Evolutionary conservation across 2,888 invertebrate genomes (phyloP).

Genomic region (Autographa gamma): DNA sequence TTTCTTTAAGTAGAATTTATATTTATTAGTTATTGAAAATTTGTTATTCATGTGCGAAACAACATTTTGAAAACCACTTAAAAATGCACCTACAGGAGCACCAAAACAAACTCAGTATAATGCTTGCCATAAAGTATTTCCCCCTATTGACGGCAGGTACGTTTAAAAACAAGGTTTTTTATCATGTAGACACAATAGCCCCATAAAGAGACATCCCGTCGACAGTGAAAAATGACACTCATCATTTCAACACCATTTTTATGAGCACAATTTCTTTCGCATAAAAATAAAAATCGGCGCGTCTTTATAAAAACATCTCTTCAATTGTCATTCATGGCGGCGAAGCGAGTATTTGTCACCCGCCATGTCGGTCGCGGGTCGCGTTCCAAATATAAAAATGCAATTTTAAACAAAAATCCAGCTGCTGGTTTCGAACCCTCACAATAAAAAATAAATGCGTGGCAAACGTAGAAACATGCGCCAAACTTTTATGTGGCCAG

Average conservation of each 20-base stretch:
- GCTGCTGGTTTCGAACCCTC: conserved; percentile 80
- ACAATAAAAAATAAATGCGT: conserved; percentile 85
- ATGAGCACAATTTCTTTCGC: conserved; percentile 87
- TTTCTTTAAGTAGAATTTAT: too few species aligned
- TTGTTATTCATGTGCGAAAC: too few species aligned
- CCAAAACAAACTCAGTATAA: conserved; percentile 38
- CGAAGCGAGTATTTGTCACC: conserved; percentile 88
- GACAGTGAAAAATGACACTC: conserved; percentile 87
- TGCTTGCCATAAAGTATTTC: conserved; percentile 38
- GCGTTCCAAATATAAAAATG: conserved; percentile 89
- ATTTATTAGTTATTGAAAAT: too few species aligned
- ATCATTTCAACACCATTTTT: conserved; percentile 88
- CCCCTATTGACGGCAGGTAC: conserved; percentile 53
- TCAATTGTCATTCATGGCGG: conserved; percentile 89
- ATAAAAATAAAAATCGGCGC: conserved; percentile 85
- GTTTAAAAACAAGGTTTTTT: conserved; percentile 69
- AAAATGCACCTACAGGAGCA: conserved; percentile 1
- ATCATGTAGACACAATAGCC: conserved; percentile 82
- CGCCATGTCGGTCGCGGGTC: conserved; percentile 81
- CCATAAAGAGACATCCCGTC: conserved; percentile 82
- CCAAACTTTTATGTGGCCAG: conserved; percentile 65
- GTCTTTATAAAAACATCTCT: conserved; percentile 88
- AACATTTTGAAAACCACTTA: not conserved
- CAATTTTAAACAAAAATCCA: conserved; percentile 88
- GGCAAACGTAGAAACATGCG: conserved; percentile 74